Evolutionary conservation across 2,888 invertebrate genomes (phyloP), one percentile per base, ranked within the genome.

Genomic region (Thera obeliscata): DNA sequence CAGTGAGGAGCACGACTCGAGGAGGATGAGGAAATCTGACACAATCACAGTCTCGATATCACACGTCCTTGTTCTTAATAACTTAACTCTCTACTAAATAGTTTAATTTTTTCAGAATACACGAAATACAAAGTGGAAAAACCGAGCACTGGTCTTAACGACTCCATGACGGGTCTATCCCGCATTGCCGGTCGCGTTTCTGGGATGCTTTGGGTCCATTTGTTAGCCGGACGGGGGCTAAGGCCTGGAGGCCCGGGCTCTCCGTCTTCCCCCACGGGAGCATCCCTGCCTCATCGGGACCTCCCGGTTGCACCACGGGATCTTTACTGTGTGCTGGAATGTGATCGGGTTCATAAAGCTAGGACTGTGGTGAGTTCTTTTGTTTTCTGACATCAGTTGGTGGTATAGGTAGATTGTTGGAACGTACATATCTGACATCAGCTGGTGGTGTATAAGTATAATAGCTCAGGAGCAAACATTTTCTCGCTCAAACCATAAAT

Each of bases 271-370:
- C 96, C 96, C 6, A 96, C 96, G 0, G 95, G 95, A 0, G 94
- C 95, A 38, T 90, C 94, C 0, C 88, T 93, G 0, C 83, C 93
- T 1, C 94, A 88, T 2, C 89, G 93, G 0, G 84, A 93, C 2
- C 94, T 88, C 1, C 89, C 90, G 0, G 88, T 89, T 0, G 87
- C 92, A 0, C 94, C 94, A 72, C 94, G 98, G 72, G 99, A 99
- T 90, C 94, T 99, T 69, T 99, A 99, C 89, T 99, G 99, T 88
- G 99, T 99, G 48, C 94, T 99, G 70, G 99, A 99, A 89, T 98
- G 99, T 84, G 99, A 99, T 90, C 95, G 98, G 68, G 97, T 98
- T 58, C 99, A 99, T 90, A 98, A 98, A 92, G 99, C 99, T 46
- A 94, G 99, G 66, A 99, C 99, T 38, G 99, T 99, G 82, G 98